Evolutionary conservation across 92 coral and sea anemone species (phyloP).

Genomic region (Porites lobata): DNA sequence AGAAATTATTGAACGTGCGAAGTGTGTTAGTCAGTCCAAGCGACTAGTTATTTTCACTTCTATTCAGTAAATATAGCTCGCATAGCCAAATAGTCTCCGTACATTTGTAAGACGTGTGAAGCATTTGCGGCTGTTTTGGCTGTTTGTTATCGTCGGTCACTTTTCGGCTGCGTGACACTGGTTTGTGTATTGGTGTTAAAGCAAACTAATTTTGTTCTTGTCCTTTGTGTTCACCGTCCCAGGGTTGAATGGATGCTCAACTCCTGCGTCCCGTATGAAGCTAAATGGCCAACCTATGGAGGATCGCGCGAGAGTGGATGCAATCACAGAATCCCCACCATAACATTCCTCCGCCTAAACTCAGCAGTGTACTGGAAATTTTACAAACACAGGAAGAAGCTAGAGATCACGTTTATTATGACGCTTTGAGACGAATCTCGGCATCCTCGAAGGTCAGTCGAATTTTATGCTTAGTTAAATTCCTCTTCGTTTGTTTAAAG

Average conservation of each 20-base stretch:
- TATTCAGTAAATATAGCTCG: background rate
- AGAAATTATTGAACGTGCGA: conserved; percentile 7
- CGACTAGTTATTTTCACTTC: background rate
- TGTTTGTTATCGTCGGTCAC: conserved; percentile 8
- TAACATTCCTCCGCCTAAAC: conserved; percentile 77
- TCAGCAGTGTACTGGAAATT: conserved; percentile 87
- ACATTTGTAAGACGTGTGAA: background rate
- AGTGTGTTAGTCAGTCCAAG: background rate
- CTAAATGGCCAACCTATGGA: conserved; percentile 85
- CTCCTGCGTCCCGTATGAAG: conserved; percentile 14
- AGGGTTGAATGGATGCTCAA: background rate
- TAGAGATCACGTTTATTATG: conserved; percentile 91
- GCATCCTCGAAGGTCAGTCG: conserved; percentile 65
- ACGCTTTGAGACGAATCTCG: conserved; percentile 90
- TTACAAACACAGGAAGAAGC: conserved; percentile 90
- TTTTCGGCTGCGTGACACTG: conserved; percentile 34
- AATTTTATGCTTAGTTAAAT: background rate
- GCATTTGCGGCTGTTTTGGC: background rate
- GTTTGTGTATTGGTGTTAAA: conserved; percentile 24
- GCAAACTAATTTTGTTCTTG: conserved; percentile 7
- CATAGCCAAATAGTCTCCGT: background rate
- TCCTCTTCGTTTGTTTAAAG: conserved; percentile 8
- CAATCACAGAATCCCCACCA: conserved; percentile 42
- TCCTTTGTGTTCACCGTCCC: conserved; percentile 1
- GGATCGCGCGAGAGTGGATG: conserved; percentile 60